Conservation (phyloP, 2,113 vertebrate genomes). For the Ranitomeya imitator region DNA sequence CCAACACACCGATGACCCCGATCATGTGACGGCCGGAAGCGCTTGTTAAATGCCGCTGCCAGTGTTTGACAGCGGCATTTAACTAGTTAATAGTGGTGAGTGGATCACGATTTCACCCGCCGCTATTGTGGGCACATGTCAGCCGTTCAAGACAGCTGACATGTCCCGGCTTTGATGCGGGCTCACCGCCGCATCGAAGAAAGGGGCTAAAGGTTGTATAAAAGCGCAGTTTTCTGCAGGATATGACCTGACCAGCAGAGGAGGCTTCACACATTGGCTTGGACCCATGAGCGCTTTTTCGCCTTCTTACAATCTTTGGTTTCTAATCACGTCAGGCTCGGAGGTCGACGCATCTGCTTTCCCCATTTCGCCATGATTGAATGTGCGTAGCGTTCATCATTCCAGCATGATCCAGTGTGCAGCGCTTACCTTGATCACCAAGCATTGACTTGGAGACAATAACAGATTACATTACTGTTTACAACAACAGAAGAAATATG, state of each 20-base stretch:
- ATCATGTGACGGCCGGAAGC: no score
- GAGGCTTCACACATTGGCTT: not conserved
- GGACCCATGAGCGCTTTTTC: not conserved
- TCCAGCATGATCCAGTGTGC: not conserved
- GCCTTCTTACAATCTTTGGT: not conserved
- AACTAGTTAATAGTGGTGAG: no score
- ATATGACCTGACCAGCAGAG: not conserved
- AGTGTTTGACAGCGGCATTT: no score
- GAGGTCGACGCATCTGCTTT: not conserved
- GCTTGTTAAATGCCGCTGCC: no score
- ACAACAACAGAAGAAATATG: slow-evolving; percentile 36
- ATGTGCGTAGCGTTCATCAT: not conserved
- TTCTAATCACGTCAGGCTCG: not conserved
- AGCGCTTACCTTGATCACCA: slow-evolving; percentile 2
- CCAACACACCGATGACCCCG: no score
- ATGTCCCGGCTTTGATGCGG: no score
- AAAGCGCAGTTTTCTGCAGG: not conserved
- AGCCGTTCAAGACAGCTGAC: no score
- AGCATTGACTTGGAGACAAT: slow-evolving; percentile 30
- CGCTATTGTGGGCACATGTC: no score
- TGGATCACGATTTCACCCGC: no score
- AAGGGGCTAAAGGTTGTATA: not conserved
- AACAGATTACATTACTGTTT: slow-evolving; percentile 36
- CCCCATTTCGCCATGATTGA: not conserved
- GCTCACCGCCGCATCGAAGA: no score